Base-by-base conservation (phyloP, 1,140 invertebrate genomes). In the Nilaparvata lugens region DNA sequence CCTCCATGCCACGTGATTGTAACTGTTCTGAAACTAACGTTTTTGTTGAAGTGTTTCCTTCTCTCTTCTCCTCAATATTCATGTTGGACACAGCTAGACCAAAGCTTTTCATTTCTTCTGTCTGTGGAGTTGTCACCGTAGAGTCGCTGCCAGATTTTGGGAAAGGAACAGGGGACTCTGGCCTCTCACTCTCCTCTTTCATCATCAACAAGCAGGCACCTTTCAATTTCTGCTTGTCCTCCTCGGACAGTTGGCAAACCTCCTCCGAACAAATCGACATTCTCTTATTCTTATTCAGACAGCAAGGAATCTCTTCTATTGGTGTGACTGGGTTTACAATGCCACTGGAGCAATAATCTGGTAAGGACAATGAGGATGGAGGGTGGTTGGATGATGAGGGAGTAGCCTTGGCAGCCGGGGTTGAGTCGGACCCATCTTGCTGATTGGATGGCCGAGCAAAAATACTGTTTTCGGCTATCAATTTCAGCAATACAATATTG, bases 181-280 rank as follows among this genome's bases (percentile, higher is more conserved):
- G 45, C 9, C 45, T 18, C 16, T 18, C 45, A 48, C 45, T 23
- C 14, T 18, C 16, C 21, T 48, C 45, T 48, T 48, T 23, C 45
- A 23, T 9, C 21, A 48, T 23, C 21, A 35, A 11, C 31, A 35
- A 9, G 7, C 31, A 35, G 2, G 31, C 31, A 35, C n/a, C 7
- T 42, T 24, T 52, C 16, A 35, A 35, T 52, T 45, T 52, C 21
- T 58, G 7, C 9, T 35, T 35, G 2, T 35, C 31, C 31, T 35
- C 62, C 5, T 60, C 59, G 14, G 63, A 62, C 16, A 64, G 21
- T 19, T 42, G 14, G 45, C 58, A 64, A 21, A 67, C 60, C 60
- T 67, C 65, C 51, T 61, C 25, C 4, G 65, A 67, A 52, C 65
- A 67, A 57, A 67, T 57, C 1, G 65, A 67, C 62, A 67, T 63